phyloP scores from a whole-genome alignment of 2,888 invertebrate genomes.

The Gerris lacustris region DNA sequence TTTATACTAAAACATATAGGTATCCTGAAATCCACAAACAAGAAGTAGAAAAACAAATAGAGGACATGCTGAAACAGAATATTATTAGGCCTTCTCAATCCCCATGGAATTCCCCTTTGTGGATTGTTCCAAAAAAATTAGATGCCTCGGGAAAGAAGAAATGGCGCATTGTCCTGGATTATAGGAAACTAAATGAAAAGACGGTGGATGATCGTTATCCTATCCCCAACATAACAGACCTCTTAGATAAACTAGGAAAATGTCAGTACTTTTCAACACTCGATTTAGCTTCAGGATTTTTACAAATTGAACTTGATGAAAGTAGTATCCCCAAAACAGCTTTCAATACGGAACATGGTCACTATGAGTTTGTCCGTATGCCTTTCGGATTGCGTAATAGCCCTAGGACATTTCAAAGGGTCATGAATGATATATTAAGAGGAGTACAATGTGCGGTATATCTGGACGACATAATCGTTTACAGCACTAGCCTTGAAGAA shows the following conservation, averaged over 20 bases:
- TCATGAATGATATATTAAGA: no score
- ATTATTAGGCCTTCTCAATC: conserved; percentile 14
- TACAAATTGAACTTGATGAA: conserved; percentile 26
- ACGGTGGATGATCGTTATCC: conserved; percentile 14
- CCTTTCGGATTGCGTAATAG: no score
- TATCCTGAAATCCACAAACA: conserved; percentile 5
- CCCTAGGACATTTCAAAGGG: no score
- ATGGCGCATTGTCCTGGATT: conserved; percentile 14
- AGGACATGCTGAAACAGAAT: conserved; percentile 14
- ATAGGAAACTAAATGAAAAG: conserved; percentile 14
- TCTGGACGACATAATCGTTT: no score
- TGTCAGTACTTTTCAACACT: conserved; percentile 28
- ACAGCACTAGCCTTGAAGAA: no score
- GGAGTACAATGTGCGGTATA: no score
- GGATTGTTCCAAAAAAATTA: no score
- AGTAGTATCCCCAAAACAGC: conserved; percentile 14
- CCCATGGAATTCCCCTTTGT: conserved; percentile 13
- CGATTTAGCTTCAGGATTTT: conserved; percentile 29
- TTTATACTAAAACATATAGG: conserved; percentile 3
- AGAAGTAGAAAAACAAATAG: conserved; percentile 9
- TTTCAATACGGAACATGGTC: no score
- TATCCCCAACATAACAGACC: conserved; percentile 21
- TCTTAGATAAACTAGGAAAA: conserved; percentile 26
- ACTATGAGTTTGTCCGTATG: no score
- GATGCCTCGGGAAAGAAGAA: conserved; percentile 17